Conservation (phyloP, 2,113 vertebrate genomes). For the Rhea americana region DNA sequence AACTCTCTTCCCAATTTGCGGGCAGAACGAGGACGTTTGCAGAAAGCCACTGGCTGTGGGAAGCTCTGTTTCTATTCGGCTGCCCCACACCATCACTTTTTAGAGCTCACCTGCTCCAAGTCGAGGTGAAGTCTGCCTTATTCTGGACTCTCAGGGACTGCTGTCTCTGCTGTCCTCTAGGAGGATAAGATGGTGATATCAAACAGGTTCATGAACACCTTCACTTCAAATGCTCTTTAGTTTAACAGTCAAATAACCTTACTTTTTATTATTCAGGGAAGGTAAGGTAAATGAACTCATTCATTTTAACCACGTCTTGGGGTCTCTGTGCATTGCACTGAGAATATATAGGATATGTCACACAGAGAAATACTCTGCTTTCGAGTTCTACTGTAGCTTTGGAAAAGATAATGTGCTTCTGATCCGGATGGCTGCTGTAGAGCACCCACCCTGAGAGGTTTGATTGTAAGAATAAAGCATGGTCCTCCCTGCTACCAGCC, state of each 20-base stretch:
- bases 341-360: background rate
- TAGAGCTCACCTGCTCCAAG: background rate
- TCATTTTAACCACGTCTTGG: background rate
- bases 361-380: background rate
- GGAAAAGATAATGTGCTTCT: background rate
- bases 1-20: background rate
- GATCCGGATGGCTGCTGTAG: background rate
- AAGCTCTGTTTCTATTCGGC: background rate
- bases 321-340: background rate
- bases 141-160: background rate
- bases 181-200: background rate
- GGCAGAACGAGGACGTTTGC: background rate
- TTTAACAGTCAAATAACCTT: background rate
- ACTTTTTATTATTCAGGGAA: background rate
- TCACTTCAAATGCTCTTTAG: background rate
- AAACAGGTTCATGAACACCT: background rate
- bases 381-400: background rate
- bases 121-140: background rate
- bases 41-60: background rate
- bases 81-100: background rate
- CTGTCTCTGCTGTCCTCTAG: background rate
- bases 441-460: background rate
- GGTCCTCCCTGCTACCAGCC: background rate
- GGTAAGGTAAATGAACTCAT: background rate
- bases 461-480: background rate